Evolutionary conservation across 2,888 invertebrate species (phyloP).

Genomic region (Andrena dorsata): DNA sequence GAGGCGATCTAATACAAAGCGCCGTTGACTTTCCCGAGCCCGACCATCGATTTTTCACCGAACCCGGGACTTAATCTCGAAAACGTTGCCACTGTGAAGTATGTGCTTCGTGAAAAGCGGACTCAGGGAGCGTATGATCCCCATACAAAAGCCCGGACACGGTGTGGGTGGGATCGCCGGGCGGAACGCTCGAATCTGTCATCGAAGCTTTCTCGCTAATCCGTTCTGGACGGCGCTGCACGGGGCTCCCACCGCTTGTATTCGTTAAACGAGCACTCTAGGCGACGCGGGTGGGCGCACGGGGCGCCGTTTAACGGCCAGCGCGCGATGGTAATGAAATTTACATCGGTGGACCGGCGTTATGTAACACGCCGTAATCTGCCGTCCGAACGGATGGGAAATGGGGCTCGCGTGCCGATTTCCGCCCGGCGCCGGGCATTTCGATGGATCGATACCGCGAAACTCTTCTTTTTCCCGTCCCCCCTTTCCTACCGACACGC

Average conservation of each 20-base stretch:
- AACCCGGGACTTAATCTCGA: too few relatives aligned
- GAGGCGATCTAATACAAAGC: too few relatives aligned
- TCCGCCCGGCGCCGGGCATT: slow-evolving; percentile 46
- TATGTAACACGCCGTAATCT: slow-evolving; percentile 53
- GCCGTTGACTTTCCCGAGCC: too few relatives aligned
- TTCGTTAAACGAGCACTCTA: slow-evolving; percentile 28
- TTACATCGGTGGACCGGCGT: slow-evolving; percentile 38
- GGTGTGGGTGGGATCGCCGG: neutral
- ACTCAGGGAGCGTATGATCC: neutral
- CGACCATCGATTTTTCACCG: too few relatives aligned
- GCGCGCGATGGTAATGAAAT: slow-evolving; percentile 54
- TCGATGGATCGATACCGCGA: slow-evolving; percentile 66
- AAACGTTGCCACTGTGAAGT: too few relatives aligned
- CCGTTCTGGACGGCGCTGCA: slow-evolving; percentile 24
- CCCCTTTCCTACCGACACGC: slow-evolving; percentile 19
- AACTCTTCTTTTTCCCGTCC: slow-evolving; percentile 35
- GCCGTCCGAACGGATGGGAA: slow-evolving; percentile 46
- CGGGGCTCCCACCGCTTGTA: slow-evolving; percentile 11
- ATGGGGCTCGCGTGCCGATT: slow-evolving; percentile 55
- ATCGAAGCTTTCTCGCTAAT: slow-evolving; percentile 49
- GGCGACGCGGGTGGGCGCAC: neutral
- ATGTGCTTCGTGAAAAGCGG: too few relatives aligned
- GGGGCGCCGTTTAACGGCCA: slow-evolving; percentile 40
- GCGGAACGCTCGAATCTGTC: slow-evolving; percentile 38
- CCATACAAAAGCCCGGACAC: slow-evolving; percentile 8